These are phyloP conservation scores for Dioctria rufipes DNA, from an alignment of 2,888 invertebrate genomes.

Conservation along the genomic window DNA sequence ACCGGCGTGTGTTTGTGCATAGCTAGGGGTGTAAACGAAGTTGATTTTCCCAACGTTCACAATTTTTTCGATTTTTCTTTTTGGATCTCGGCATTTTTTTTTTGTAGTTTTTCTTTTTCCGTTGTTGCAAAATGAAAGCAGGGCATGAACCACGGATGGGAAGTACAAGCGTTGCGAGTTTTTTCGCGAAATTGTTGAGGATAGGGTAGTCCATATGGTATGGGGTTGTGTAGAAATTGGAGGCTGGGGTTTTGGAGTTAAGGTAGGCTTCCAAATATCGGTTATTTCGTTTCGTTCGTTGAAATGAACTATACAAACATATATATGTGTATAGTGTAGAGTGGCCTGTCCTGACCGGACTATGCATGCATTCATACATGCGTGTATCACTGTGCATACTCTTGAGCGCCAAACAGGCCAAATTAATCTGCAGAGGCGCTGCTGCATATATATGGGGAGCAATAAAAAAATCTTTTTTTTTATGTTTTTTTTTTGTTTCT, in stretches of 20 bases:
- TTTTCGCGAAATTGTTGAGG: slow-evolving; percentile 49
- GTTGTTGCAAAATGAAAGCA: slow-evolving; percentile 51
- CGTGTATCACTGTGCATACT: slow-evolving; percentile 47
- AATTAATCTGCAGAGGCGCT: slow-evolving; percentile 55
- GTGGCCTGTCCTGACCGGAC: no score
- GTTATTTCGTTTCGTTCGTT: slow-evolving; percentile 44
- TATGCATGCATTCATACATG: not conserved
- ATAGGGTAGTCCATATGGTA: slow-evolving; percentile 13
- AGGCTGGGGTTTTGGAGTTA: not conserved
- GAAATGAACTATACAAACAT: slow-evolving; percentile 34
- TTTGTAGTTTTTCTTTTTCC: slow-evolving; percentile 30
- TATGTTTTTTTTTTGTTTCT: slow-evolving; percentile 32
- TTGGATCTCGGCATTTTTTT: not conserved
- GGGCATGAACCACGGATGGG: slow-evolving; percentile 32
- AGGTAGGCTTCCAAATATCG: slow-evolving; percentile 51
- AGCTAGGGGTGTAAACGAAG: slow-evolving; percentile 63
- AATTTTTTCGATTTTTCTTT: slow-evolving; percentile 39
- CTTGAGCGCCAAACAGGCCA: slow-evolving; percentile 51
- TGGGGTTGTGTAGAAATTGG: no score
- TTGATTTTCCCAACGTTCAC: slow-evolving; percentile 60
- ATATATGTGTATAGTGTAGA: no score
- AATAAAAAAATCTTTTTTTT: no score
- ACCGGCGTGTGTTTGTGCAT: slow-evolving; percentile 59
- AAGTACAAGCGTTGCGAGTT: slow-evolving; percentile 33
- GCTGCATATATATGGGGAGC: slow-evolving; percentile 53